A percentile compares a stretch with the other conserved stretches of the same genome.
Evolutionary conservation across 2,888 invertebrate genomes (phyloP).

Genomic region (Zygothrica quintamaculata): DNA sequence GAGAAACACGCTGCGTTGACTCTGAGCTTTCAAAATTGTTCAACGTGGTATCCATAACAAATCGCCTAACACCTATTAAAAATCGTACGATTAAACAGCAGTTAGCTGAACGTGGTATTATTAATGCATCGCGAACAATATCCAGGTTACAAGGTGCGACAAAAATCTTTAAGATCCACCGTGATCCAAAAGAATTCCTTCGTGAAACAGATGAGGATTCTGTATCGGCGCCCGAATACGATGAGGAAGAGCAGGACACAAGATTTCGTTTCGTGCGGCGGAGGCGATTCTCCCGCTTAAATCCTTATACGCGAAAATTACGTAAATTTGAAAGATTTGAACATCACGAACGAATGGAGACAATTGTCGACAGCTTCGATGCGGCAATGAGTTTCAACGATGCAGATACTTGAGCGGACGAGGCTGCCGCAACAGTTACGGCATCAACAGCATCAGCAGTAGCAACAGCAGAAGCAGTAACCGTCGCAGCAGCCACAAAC

Average conservation of each 20-base stretch:
- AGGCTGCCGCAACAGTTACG: conserved; percentile 33
- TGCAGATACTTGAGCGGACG: conserved; percentile 71
- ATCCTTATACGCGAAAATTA: conserved; percentile 55
- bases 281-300: conserved; percentile 58
- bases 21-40: conserved; percentile 81
- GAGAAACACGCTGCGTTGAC: conserved; percentile 81
- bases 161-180: conserved; percentile 81
- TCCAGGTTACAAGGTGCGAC: conserved; percentile 73
- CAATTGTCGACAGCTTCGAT: conserved; percentile 81
- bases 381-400: conserved; percentile 81
- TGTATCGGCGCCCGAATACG: conserved; percentile 81
- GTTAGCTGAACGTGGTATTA: conserved; percentile 74
- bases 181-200: conserved; percentile 80
- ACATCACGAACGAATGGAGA: conserved; percentile 82
- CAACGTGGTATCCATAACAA: conserved; percentile 81
- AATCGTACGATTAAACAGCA: conserved; percentile 57
- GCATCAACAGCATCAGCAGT: conserved; percentile 22
- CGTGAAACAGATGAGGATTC: conserved; percentile 82
- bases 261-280: conserved; percentile 75
- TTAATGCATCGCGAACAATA: conserved; percentile 77
- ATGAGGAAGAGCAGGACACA: conserved; percentile 79
- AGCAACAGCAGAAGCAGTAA: conserved; percentile 28
- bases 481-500: conserved; percentile 25
- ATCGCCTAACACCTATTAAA: conserved; percentile 54
- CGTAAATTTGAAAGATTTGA: conserved; percentile 77